A percentile compares a stretch with the other conserved stretches of the same genome.
Conservation (phyloP, 2,113 vertebrate species). For the Barnardius zonarius region DNA sequence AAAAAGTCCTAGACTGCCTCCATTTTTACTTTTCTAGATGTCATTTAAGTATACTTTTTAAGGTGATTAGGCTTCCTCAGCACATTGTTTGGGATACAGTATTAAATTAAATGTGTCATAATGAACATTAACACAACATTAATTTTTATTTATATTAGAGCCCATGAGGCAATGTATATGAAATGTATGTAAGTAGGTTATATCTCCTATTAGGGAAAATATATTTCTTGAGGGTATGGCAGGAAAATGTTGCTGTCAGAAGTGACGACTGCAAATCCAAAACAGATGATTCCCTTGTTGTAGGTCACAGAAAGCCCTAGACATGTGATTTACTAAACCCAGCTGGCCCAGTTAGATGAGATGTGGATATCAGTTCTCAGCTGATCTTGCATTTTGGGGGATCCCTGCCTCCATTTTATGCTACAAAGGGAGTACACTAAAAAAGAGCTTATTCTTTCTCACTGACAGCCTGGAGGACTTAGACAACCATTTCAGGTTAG, state of each 20-base stretch:
- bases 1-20: not conserved
- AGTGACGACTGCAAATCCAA: not conserved
- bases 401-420: not conserved
- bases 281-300: not conserved
- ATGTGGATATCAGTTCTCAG: not conserved
- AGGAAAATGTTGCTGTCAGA: not conserved
- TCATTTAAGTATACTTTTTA: not conserved
- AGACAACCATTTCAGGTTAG: not conserved
- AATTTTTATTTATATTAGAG: not conserved
- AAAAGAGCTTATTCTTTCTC: accelerated
- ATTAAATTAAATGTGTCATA: not conserved
- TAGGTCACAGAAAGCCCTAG: not conserved
- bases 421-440: not conserved
- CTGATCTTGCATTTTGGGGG: not conserved
- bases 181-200: not conserved
- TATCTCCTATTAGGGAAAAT: not conserved
- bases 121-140: not conserved
- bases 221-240: not conserved
- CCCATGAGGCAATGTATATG: not conserved
- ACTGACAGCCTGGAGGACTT: not conserved
- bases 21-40: not conserved
- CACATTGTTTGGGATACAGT: not conserved
- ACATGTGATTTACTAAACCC: not conserved
- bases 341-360: not conserved
- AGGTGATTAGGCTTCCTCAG: not conserved